Base-by-base conservation (phyloP, 2,797 vertebrate genomes). In the Sebastes ruberrimus region DNA sequence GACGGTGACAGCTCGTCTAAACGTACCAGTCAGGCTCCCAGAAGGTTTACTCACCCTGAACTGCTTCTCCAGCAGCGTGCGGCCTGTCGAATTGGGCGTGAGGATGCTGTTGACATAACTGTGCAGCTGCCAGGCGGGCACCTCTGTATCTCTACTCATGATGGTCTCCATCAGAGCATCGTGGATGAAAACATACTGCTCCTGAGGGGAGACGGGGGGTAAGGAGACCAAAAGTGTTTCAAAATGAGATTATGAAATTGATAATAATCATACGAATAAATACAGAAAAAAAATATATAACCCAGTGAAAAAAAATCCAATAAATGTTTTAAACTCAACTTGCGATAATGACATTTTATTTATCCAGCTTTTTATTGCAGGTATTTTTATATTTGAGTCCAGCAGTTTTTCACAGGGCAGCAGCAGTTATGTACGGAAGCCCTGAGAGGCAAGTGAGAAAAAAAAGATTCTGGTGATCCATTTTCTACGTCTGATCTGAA, bases 161-260 rank as follows among this genome's bases (percentile, higher is more conserved):
- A 99, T 97, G 91, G 97, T 96, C 95, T 99, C 99, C 97, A 98
- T 95, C 95, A 99, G 96, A 93, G 97, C 97, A 89, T 99, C 97
- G 66, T 99, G 99, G 95, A 99, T 99, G 92, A 99, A 99, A 92
- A 99, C 94, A 82, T 99, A 99, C 96, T 99, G 98, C 93, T 99
- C 99, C 99, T 99, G 52, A 27, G 38, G 38, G 28, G 3, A 69
- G 25, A 68, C 5, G 5, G 1, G 57, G 20, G 35, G 16, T 9
- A 10, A 6, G 22, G 25, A 67, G 10, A 59, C 3, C 23, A 7
- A 69, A 23, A 10, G 3, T 5, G 14, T n/a, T n/a, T 18, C 0
- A 42, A 10, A 20, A 56, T 18, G 2, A 61, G 2, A 55, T 18
- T 2, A 60, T 4, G 3, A 59, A 7, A 68, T 14, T 46, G 16